Evolutionary conservation across 1,140 invertebrate genomes (phyloP).

Genomic region (Polypedilum pembai): DNA sequence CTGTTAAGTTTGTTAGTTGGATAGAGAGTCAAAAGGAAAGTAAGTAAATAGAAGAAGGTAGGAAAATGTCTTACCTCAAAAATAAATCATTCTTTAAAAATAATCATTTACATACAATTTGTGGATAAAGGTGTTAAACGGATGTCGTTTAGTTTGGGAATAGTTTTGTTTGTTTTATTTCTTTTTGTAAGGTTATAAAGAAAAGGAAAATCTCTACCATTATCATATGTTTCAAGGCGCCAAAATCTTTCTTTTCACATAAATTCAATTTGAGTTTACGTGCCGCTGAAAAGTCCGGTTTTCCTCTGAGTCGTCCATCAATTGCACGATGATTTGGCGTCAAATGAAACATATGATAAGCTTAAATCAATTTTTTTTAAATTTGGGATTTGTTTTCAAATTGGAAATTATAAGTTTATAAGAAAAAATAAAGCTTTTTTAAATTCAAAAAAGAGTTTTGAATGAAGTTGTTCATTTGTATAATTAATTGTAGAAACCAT

Average conservation of each 20-base stretch:
- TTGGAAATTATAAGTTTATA: too few species aligned
- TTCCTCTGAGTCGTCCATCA: background rate
- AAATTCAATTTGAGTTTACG: too few species aligned
- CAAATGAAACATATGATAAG: background rate
- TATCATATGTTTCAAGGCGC: slow-evolving; percentile 3
- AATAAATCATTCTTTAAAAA: background rate
- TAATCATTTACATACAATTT: background rate
- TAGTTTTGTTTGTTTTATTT: background rate
- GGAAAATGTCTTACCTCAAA: slow-evolving; percentile 26
- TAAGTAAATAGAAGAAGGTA: background rate
- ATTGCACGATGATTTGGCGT: background rate
- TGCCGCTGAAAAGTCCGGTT: background rate
- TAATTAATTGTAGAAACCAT: too few species aligned
- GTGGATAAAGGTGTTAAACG: background rate
- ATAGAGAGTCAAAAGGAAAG: background rate
- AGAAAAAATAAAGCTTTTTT: too few species aligned
- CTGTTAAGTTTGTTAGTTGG: background rate
- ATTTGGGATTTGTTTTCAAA: too few species aligned
- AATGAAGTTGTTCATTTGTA: too few species aligned
- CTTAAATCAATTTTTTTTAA: background rate
- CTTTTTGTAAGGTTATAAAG: slow-evolving; percentile 24
- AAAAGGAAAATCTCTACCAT: slow-evolving; percentile 24
- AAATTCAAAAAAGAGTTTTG: too few species aligned
- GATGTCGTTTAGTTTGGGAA: slow-evolving; percentile 21
- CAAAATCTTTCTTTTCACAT: background rate